A percentile compares a stretch with the other conserved stretches of the same genome.
Conservation (phyloP, 2,797 vertebrate species). For the Pseudomugil tenellus region DNA sequence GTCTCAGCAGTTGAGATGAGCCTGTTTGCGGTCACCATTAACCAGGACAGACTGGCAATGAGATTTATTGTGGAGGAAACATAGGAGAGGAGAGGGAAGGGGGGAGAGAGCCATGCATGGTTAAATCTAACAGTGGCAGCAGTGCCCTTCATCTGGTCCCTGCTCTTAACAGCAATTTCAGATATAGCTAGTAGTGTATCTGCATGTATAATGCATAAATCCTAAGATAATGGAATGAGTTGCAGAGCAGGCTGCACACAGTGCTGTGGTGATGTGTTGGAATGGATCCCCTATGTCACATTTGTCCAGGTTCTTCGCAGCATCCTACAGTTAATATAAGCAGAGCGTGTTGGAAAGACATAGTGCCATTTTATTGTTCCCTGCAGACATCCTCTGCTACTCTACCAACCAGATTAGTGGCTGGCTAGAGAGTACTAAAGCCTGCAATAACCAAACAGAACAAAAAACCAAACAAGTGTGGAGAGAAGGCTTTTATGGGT, state of each 20-base stretch:
- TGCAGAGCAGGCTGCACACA: constrained; percentile 60
- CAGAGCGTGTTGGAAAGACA: constrained; percentile 59
- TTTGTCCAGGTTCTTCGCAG: constrained; percentile 59
- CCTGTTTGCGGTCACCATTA: constrained; percentile 73
- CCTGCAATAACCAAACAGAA: constrained; percentile 54
- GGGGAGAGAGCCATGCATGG: constrained; percentile 63
- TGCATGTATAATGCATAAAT: constrained; percentile 78
- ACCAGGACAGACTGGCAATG: constrained; percentile 60
- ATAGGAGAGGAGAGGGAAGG: constrained; percentile 41
- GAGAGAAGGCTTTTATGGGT: constrained; percentile 52
- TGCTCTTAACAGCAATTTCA: constrained; percentile 73
- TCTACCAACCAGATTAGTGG: constrained; percentile 66
- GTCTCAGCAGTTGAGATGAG: constrained; percentile 55
- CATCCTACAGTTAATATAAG: constrained; percentile 71
- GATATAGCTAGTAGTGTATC: constrained; percentile 68
- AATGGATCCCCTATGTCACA: constrained; percentile 72
- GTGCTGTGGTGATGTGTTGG: constrained; percentile 68
- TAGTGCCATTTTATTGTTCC: constrained; percentile 69
- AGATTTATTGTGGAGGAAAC: constrained; percentile 73
- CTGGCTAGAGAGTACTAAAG: constrained; percentile 67
- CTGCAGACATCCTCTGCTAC: constrained; percentile 44
- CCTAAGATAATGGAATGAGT: constrained; percentile 70
- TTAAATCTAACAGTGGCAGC: constrained; percentile 60
- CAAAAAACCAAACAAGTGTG: constrained; percentile 68
- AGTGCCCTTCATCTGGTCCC: constrained; percentile 65